Evolutionary conservation across 2,113 vertebrate genomes (phyloP), one percentile per base, ranked within the genome.

Genomic region (Ailurus styani): DNA sequence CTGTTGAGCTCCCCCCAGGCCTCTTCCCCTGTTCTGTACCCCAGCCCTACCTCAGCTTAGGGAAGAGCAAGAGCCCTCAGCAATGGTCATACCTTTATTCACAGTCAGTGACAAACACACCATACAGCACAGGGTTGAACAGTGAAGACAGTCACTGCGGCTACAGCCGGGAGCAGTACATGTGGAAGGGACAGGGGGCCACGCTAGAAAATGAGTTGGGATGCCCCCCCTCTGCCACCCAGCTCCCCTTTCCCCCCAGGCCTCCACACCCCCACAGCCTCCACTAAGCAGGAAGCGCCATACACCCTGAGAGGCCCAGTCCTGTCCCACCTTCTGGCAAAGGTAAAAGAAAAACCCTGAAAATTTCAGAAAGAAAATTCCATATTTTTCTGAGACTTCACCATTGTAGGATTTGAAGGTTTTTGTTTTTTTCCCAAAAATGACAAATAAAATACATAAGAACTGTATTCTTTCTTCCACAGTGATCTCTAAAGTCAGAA

Each of bases 51-150:
- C 83, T 75, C 45, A 66, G 47, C 1, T 42, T 29, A 97, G 27
- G 42, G 23, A 97, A 84, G 82, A 96, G 52, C 31, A 88, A 70
- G 40, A 89, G 10, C 3, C 62, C 37, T 68, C 25, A 52, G 25
- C 64, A 96, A 96, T 6, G 81, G 70, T 97, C 92, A 97, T 91
- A 78, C 85, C 77, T 97, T 98, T 98, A 98, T 98, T 98, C 87
- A 87, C 82, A 86, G 96, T 96, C 87, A 96, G 96, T 97, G 96
- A 79, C n/a, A 68, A 87, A 68, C 60, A 98, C 86, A 93, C 70
- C 87, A 95, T 66, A 94, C 23, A 72, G 89, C 95, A 97, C 87
- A 92, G 91, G 83, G 42, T 83, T 14, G 13, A 42, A 82, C 87
- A 90, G 77, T 82, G 95, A 96, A 87, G 93, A 81, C 57, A 81